Percentiles rank a stretch among this genome's conserved stretches.
Conservation (phyloP, 2,888 invertebrate species). For the Sinhomidia bicolor region DNA sequence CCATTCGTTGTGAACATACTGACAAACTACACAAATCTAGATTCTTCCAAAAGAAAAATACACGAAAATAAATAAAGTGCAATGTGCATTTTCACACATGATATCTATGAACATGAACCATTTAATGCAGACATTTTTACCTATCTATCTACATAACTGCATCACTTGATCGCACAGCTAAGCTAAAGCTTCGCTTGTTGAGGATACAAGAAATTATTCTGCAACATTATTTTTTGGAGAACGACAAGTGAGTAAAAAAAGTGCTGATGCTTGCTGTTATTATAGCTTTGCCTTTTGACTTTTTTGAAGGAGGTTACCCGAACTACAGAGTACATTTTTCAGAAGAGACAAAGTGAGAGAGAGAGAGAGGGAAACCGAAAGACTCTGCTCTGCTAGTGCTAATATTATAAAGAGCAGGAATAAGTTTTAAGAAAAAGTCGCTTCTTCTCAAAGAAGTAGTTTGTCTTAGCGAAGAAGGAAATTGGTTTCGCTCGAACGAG, state of each 20-base stretch:
- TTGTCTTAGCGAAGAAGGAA: constrained; percentile 80
- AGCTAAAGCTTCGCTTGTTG: neutral
- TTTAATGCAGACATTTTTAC: neutral
- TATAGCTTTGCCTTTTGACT: neutral
- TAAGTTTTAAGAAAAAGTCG: constrained; percentile 57
- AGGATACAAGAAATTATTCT: neutral
- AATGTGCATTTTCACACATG: constrained; percentile 12
- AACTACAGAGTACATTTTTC: neutral
- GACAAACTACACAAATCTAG: neutral
- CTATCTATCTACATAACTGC: neutral
- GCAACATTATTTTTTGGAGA: neutral
- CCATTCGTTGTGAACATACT: neutral
- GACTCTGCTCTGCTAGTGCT: constrained; percentile 5
- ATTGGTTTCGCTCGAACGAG: constrained; percentile 80
- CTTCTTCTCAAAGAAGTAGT: constrained; percentile 79
- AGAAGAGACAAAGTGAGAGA: neutral
- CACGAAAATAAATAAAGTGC: neutral
- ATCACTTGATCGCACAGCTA: neutral
- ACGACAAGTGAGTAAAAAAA: neutral
- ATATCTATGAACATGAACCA: constrained; percentile 4
- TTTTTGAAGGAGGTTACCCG: constrained; percentile 12
- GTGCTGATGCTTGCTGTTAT: neutral
- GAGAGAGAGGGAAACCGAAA: too few species aligned
- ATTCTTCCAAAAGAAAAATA: neutral
- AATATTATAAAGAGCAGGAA: constrained; percentile 27